Evolutionary conservation across 2,888 invertebrate species (phyloP).

Genomic region (Plemyria rubiginata): DNA sequence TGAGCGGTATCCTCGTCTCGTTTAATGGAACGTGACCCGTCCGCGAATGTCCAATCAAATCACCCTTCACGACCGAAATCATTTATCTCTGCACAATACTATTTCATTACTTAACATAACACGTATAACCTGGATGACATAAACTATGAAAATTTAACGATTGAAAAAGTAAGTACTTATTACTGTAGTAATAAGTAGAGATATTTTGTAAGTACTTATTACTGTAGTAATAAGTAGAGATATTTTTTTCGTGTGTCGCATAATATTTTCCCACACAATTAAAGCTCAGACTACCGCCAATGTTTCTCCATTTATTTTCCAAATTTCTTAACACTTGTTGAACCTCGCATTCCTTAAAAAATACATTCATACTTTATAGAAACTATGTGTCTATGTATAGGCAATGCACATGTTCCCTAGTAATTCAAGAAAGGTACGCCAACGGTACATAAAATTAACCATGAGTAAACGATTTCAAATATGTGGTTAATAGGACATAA

Average conservation of each 20-base stretch:
- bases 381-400: slow-evolving; percentile 25
- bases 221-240: no score
- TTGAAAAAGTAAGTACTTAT: no score
- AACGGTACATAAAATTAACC: slow-evolving; percentile 43
- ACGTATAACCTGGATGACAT: slow-evolving; percentile 38
- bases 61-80: slow-evolving; percentile 62
- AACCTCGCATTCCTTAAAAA: slow-evolving; percentile 46
- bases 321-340: slow-evolving; percentile 38
- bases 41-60: slow-evolving; percentile 62
- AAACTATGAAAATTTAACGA: slow-evolving; percentile 24
- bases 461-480: slow-evolving; percentile 43
- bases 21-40: slow-evolving; percentile 74
- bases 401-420: slow-evolving; percentile 32
- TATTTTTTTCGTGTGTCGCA: no score
- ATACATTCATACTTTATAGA: slow-evolving; percentile 30
- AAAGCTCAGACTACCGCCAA: no score
- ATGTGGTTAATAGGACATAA: slow-evolving; percentile 46
- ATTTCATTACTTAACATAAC: slow-evolving; percentile 42
- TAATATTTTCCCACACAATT: no score
- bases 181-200: no score
- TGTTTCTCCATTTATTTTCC: neutral
- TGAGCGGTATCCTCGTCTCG: slow-evolving; percentile 68
- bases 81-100: slow-evolving; percentile 53
- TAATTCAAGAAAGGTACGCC: slow-evolving; percentile 23
- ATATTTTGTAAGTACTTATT: no score